phyloP scores from a whole-genome alignment of 2,888 invertebrate species.

The Zaprionus obscuricornis region DNA sequence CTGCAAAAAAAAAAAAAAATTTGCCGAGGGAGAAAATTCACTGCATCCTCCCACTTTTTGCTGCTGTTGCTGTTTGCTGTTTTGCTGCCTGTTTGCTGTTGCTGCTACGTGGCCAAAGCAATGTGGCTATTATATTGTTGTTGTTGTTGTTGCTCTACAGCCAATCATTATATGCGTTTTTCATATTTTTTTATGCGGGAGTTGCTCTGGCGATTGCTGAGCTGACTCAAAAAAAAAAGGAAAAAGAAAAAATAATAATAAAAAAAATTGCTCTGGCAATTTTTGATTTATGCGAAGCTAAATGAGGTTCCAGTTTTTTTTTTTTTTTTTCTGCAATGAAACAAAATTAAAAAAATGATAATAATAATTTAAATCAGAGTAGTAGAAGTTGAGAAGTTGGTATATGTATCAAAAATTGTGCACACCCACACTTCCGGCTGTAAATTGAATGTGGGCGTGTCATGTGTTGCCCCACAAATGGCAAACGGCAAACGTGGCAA shows the following conservation, averaged over 20 bases:
- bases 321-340: constrained; percentile 7
- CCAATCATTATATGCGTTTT: constrained; percentile 78
- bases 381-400: constrained; percentile 18
- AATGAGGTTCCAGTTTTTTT: constrained; percentile 67
- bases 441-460: constrained; percentile 75
- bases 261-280: constrained; percentile 46
- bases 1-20: constrained; percentile 55
- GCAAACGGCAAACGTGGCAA: constrained; percentile 5
- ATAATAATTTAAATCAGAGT: constrained; percentile 21
- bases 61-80: constrained; percentile 47
- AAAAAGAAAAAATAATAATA: constrained; percentile 17
- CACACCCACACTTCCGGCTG: constrained; percentile 82
- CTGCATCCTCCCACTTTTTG: constrained; percentile 83
- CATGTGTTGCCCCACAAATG: constrained; percentile 35
- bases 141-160: constrained; percentile 44
- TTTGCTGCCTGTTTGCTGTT: constrained; percentile 35
- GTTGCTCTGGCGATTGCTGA: constrained; percentile 37
- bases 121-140: constrained; percentile 59
- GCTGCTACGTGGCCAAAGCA: constrained; percentile 46
- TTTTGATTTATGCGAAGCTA: constrained; percentile 73
- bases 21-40: constrained; percentile 72
- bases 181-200: constrained; percentile 76
- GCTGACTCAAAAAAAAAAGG: constrained; percentile 26
- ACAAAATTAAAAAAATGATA: not conserved
- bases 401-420: constrained; percentile 65